Evolutionary conservation across 2,888 invertebrate genomes (phyloP).

Genomic region (Mechanitis messenoides): DNA sequence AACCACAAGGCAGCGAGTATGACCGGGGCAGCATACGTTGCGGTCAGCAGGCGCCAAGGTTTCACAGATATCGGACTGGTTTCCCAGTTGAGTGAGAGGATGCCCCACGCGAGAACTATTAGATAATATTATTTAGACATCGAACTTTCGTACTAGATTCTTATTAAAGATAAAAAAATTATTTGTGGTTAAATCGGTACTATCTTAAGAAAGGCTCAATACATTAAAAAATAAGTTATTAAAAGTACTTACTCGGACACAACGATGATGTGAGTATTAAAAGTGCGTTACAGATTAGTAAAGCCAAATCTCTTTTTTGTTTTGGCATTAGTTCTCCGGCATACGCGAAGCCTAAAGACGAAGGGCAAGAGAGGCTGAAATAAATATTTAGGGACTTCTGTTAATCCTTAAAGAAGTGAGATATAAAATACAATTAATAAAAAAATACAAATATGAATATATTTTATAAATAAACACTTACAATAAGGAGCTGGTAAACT

Average conservation of each 20-base stretch:
- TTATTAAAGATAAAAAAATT: too few relatives aligned
- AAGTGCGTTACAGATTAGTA: slow-evolving; percentile 54
- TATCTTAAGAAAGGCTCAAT: too few relatives aligned
- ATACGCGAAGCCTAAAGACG: slow-evolving; percentile 55
- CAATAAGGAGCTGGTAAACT: slow-evolving; percentile 59
- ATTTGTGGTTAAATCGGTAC: too few relatives aligned
- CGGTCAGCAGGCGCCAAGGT: slow-evolving; percentile 85
- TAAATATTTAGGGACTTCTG: too few relatives aligned
- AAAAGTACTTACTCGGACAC: slow-evolving; percentile 46
- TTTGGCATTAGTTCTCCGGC: slow-evolving; percentile 56
- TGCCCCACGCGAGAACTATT: slow-evolving; percentile 80
- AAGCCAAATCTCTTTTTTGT: slow-evolving; percentile 47
- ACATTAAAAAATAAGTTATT: not conserved
- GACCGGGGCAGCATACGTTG: slow-evolving; percentile 79
- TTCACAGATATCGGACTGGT: slow-evolving; percentile 62
- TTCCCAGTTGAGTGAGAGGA: slow-evolving; percentile 75
- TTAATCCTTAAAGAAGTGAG: too few relatives aligned
- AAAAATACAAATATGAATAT: slow-evolving; percentile 30
- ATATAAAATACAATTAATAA: not conserved
- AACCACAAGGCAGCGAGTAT: slow-evolving; percentile 56
- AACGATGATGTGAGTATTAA: slow-evolving; percentile 52
- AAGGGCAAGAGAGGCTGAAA: slow-evolving; percentile 56
- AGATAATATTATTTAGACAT: slow-evolving; percentile 12
- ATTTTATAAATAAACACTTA: slow-evolving; percentile 41
- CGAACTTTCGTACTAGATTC: not conserved